A percentile compares a stretch with the other conserved stretches of the same genome.
Conservation (phyloP, 2,113 vertebrate genomes). For the Mohoua ochrocephala region DNA sequence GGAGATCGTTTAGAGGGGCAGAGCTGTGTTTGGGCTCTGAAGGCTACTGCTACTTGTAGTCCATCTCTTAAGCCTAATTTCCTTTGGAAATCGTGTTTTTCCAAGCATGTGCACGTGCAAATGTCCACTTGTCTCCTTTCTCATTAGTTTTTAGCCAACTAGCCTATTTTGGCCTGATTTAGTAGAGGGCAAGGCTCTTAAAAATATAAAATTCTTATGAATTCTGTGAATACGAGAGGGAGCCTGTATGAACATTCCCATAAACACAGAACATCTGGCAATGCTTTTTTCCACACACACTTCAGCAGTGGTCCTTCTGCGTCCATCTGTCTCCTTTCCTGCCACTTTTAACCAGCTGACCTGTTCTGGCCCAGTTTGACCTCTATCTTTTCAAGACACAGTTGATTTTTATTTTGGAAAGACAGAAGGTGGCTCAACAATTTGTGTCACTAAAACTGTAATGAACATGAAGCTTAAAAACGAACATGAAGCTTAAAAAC, state of each 20-base stretch:
- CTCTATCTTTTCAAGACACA: neutral
- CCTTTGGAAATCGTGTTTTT: neutral
- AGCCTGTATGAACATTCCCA: neutral
- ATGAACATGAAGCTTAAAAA: neutral
- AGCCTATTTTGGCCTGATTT: neutral
- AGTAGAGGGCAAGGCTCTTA: neutral
- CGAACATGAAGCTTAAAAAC: neutral
- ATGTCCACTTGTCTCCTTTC: neutral
- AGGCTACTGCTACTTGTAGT: neutral
- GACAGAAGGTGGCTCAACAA: fast-evolving
- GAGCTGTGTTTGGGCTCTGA: neutral
- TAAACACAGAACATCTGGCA: neutral
- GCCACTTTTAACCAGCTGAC: neutral
- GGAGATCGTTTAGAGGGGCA: neutral
- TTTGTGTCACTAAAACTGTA: neutral
- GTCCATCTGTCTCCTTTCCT: neutral
- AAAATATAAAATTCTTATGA: neutral
- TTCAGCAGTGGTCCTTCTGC: neutral
- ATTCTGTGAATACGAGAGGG: neutral
- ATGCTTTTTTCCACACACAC: neutral
- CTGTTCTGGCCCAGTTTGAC: neutral
- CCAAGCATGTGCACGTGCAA: neutral
- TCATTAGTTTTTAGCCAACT: neutral
- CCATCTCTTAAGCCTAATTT: neutral
- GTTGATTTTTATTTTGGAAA: neutral